These are phyloP conservation scores for Cheilosia pagana DNA, from an alignment of 2,888 invertebrate genomes.

Conservation along the genomic window DNA sequence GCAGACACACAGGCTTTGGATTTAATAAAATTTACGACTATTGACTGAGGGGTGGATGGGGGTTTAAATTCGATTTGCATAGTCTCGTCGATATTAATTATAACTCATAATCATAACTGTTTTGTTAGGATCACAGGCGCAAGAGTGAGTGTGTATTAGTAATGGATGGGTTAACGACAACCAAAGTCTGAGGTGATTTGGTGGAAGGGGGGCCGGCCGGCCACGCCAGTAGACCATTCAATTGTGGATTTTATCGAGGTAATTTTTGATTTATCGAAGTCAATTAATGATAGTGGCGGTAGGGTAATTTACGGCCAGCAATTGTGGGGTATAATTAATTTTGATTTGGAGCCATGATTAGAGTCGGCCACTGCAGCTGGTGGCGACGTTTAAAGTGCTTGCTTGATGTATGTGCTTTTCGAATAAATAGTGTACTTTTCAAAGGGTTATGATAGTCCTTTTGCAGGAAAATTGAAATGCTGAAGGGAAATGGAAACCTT, in stretches of 20 bases:
- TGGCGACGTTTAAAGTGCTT: conserved; percentile 4
- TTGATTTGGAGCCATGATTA: conserved; percentile 66
- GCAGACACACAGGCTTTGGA: conserved; percentile 43
- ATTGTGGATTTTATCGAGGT: conserved; percentile 72
- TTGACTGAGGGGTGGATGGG: conserved; percentile 48
- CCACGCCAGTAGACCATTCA: conserved; percentile 23
- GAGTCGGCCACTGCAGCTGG: conserved; percentile 1
- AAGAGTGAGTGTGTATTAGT: conserved; percentile 18
- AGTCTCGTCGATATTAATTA: conserved; percentile 75
- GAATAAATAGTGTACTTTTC: neutral
- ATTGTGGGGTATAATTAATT: conserved; percentile 69
- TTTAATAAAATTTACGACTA: conserved; percentile 62
- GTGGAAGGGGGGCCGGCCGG: neutral
- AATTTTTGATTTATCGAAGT: conserved; percentile 73
- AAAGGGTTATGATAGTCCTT: neutral
- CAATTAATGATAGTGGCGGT: conserved; percentile 65
- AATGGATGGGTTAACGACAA: conserved; percentile 15
- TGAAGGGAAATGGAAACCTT: too few relatives aligned
- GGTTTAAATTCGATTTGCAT: conserved; percentile 73
- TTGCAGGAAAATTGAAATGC: too few relatives aligned
- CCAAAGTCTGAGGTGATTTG: conserved; percentile 22
- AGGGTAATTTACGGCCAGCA: conserved; percentile 59
- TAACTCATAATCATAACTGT: conserved; percentile 73
- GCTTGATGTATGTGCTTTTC: neutral
- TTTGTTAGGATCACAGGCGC: conserved; percentile 66